phyloP scores from a whole-genome alignment of 2,797 vertebrate genomes.

The Luscinia luscinia region DNA sequence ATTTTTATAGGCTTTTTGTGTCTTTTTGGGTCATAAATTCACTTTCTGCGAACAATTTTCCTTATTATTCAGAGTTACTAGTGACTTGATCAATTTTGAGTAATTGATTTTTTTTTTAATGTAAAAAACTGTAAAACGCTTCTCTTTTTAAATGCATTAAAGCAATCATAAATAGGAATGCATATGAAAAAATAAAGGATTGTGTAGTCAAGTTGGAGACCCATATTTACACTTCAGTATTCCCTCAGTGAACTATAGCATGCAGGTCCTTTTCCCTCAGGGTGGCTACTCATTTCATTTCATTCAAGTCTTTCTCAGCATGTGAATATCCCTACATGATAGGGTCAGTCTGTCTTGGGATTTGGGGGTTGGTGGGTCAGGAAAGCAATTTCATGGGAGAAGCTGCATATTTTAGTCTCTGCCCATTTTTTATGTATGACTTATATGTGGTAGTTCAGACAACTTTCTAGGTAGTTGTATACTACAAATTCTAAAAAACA shows the following conservation, averaged over 20 bases:
- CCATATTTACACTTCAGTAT: not conserved
- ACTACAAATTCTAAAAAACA: not conserved
- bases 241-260: not conserved
- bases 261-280: not conserved
- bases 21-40: slow-evolving; percentile 39
- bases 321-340: not conserved
- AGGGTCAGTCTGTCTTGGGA: not conserved
- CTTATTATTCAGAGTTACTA: slow-evolving; percentile 14
- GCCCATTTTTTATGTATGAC: not conserved
- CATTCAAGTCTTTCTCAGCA: not conserved
- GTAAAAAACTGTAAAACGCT: slow-evolving; percentile 41
- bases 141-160: slow-evolving; percentile 61
- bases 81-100: not conserved
- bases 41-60: slow-evolving; percentile 12
- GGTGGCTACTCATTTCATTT: not conserved
- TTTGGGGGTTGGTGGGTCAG: not conserved
- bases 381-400: not conserved
- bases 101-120: slow-evolving; percentile 22
- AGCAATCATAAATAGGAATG: slow-evolving; percentile 65
- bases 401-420: not conserved
- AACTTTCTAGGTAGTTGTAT: not conserved
- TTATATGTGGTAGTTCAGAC: not conserved
- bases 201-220: not conserved
- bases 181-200: not conserved
- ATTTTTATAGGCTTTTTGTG: slow-evolving; percentile 14